Evolutionary conservation across 1,140 invertebrate species (phyloP), one percentile per base, ranked within the genome.

Genomic region (Drosophila erecta): DNA sequence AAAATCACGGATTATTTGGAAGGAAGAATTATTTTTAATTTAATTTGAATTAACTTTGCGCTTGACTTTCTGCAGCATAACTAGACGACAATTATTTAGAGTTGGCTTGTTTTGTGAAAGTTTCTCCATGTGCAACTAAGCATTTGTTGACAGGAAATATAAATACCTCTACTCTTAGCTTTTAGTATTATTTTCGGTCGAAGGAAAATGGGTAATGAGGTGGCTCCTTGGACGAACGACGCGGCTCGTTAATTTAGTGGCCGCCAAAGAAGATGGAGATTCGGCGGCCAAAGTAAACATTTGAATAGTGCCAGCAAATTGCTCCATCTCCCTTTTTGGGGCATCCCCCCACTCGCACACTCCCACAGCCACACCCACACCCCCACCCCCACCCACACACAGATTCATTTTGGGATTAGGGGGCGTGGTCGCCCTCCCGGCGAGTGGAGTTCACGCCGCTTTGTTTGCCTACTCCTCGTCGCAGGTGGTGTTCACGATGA

Each of bases 401-500:
- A 44, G 14, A 3, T 44, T 24, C 14, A 11, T 10, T 17, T 30
- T 33, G 12, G 35, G 43, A 40, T 49, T 66, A 20, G 8, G 41
- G 40, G 59, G 53, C 54, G 59, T 61, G 59, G 17, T 22, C 6
- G 59, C 7, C 62, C 49, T 37, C 69, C 69, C 33, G 49, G 71
- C 43, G 71, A 33, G 72, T 33, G 72, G 73, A 76, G 73, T 76
- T 76, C 72, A 67, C 43, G 72, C 73, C 53, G 73, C 24, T 59
- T 81, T 78, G 81, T 72, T 89, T 84, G 79, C 56, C 50, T 53
- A 54, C 43, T 47, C 58, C 37, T 54, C 64, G 47, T 64, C 79
- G 67, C 84, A 87, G 84, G 84, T 87, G 84, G 79, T 72, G 65
- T 47, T 69, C 62, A 60, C 81, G 67, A 86, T 86, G 79, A 81